Conservation (phyloP, 2,797 vertebrate species). For the Lindbergichthys nudifrons region DNA sequence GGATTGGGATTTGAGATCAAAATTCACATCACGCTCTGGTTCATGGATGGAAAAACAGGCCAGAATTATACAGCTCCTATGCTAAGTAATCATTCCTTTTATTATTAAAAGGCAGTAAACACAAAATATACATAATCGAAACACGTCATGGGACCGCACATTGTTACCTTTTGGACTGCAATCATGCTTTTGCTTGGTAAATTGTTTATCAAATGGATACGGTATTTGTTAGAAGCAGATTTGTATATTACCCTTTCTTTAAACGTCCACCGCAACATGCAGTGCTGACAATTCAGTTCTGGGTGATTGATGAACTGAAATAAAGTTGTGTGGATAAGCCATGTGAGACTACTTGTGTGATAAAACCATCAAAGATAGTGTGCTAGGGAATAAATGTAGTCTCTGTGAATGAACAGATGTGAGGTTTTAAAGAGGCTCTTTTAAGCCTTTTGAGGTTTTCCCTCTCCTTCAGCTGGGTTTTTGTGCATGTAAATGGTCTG, state of each 20-base stretch:
- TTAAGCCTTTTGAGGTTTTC: too few species aligned
- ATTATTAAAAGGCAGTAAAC: not conserved
- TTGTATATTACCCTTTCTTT: too few species aligned
- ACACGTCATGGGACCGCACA: too few species aligned
- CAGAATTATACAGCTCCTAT: too few species aligned
- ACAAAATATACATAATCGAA: too few species aligned
- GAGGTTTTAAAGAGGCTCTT: constrained; percentile 10
- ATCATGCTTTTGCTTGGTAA: too few species aligned
- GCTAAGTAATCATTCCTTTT: not conserved
- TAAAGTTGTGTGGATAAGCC: not conserved
- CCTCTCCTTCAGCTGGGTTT: too few species aligned
- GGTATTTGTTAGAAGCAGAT: too few species aligned
- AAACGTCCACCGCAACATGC: constrained; percentile 8
- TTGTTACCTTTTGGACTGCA: too few species aligned
- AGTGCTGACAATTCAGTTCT: not conserved
- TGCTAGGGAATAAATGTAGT: not conserved
- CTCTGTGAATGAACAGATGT: constrained; percentile 1
- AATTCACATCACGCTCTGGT: not conserved
- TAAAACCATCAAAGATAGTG: not conserved
- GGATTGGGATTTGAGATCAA: not conserved
- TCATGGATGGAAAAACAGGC: not conserved
- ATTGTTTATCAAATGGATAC: too few species aligned
- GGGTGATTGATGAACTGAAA: constrained; percentile 32
- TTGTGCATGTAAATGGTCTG: too few species aligned
- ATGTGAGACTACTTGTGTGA: not conserved